phyloP scores from a whole-genome alignment of 2,888 invertebrate species.

The Liposcelis brunnea region DNA sequence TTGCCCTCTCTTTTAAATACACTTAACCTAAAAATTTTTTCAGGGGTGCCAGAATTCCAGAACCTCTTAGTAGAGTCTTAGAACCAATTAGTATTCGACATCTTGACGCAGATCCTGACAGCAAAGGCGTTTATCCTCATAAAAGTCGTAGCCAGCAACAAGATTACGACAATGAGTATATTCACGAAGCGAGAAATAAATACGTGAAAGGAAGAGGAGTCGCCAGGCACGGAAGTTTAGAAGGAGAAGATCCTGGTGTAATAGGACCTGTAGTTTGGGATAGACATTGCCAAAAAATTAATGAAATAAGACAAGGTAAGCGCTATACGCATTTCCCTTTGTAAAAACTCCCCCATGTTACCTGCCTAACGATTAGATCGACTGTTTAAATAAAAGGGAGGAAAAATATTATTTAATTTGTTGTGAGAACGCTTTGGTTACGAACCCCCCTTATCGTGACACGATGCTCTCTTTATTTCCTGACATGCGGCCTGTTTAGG shows the following conservation, averaged over 20 bases:
- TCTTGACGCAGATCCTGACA: constrained; percentile 29
- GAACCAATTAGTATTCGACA: constrained; percentile 62
- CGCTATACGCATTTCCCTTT: too few relatives aligned
- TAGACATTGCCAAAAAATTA: constrained; percentile 46
- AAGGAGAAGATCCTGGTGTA: constrained; percentile 58
- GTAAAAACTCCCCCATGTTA: too few relatives aligned
- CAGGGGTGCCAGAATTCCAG: constrained; percentile 49
- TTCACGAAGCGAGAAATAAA: not conserved
- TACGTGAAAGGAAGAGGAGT: not conserved
- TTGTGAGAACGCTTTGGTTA: too few relatives aligned
- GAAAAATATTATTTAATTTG: too few relatives aligned
- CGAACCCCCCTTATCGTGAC: too few relatives aligned
- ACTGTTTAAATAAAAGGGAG: too few relatives aligned
- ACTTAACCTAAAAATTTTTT: constrained; percentile 12
- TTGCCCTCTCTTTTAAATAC: not conserved
- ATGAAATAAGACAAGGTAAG: not conserved
- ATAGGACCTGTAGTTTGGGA: constrained; percentile 74
- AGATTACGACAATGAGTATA: too few relatives aligned
- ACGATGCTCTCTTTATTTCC: too few relatives aligned
- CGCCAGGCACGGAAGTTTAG: constrained; percentile 40
- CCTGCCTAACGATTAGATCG: too few relatives aligned
- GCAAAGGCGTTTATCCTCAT: not conserved
- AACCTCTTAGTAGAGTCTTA: constrained; percentile 58
- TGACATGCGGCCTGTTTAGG: too few relatives aligned
- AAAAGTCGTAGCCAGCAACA: not conserved